These are phyloP conservation scores for Nymphalis c-album DNA, from an alignment of 2,888 invertebrate genomes.

Conservation along the genomic window DNA sequence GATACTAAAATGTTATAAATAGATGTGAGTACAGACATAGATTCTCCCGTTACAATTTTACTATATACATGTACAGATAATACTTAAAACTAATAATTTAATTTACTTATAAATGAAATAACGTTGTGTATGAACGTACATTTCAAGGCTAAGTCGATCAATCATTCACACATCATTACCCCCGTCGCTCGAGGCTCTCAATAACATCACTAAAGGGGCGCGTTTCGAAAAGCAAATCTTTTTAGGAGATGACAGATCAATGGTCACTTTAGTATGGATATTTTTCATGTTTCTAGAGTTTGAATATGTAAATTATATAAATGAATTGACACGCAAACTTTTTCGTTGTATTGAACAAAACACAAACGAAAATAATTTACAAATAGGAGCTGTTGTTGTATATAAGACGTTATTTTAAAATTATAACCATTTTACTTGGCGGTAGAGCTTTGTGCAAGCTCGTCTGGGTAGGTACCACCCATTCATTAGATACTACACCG, in stretches of 20 bases:
- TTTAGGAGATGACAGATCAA: conserved; percentile 23
- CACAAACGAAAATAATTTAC: too few relatives aligned
- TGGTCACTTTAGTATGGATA: conserved; percentile 25
- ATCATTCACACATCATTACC: conserved; percentile 57
- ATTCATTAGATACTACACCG: too few relatives aligned
- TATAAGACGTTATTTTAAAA: too few relatives aligned
- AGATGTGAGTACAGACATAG: too few relatives aligned
- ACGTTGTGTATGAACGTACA: conserved; percentile 13
- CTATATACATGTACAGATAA: too few relatives aligned
- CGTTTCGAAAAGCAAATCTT: conserved; percentile 20
- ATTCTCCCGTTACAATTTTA: too few relatives aligned
- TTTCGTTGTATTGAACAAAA: not conserved
- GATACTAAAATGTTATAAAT: too few relatives aligned
- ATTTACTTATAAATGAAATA: conserved; percentile 17
- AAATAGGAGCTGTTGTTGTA: too few relatives aligned
- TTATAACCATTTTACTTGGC: too few relatives aligned
- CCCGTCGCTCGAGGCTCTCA: conserved; percentile 56
- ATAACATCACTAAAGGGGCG: conserved; percentile 45
- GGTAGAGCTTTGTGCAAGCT: too few relatives aligned
- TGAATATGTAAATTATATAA: not conserved
- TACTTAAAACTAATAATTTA: too few relatives aligned
- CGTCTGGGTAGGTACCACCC: too few relatives aligned
- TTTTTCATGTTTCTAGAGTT: conserved; percentile 12
- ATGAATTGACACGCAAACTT: not conserved
- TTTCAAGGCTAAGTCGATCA: conserved; percentile 46